Evolutionary conservation across 2,113 vertebrate genomes (phyloP).

Genomic region (Neogale vison): DNA sequence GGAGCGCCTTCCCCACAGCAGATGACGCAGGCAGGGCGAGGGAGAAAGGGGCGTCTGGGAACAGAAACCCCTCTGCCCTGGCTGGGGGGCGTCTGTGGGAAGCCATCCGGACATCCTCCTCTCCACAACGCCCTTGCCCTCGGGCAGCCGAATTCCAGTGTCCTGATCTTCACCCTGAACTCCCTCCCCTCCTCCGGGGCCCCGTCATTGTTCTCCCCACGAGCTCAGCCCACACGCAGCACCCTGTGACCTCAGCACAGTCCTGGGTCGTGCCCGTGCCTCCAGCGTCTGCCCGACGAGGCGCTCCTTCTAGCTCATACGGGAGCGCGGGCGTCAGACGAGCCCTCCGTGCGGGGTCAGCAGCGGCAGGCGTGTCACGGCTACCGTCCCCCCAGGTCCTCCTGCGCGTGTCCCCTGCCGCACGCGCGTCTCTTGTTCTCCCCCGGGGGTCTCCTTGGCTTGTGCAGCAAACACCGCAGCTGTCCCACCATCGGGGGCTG

Average conservation of each 20-base stretch:
- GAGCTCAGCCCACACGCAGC: not conserved
- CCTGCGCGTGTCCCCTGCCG: rapidly evolving
- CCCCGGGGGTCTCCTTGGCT: not conserved
- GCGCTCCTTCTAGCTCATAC: not conserved
- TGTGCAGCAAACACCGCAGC: not conserved
- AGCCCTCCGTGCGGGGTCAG: not conserved
- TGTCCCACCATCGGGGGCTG: not conserved
- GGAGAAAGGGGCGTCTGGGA: not conserved
- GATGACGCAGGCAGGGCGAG: not conserved
- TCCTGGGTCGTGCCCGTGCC: not conserved
- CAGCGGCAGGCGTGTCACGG: rapidly evolving
- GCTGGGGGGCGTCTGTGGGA: rapidly evolving
- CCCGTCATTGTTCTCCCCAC: not conserved
- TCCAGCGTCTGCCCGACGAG: not conserved
- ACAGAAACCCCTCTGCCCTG: not conserved
- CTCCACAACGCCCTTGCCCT: not conserved
- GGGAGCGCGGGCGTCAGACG: not conserved
- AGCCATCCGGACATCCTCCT: not conserved
- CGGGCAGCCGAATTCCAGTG: not conserved
- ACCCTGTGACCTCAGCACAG: not conserved
- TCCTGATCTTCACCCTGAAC: not conserved
- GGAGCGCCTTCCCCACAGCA: too few relatives aligned
- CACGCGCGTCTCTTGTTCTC: too few relatives aligned
- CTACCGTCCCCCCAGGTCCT: not conserved
- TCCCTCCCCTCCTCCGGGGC: not conserved